Evolutionary conservation across 2,888 invertebrate genomes (phyloP).

Genomic region (Leucophenga montana): DNA sequence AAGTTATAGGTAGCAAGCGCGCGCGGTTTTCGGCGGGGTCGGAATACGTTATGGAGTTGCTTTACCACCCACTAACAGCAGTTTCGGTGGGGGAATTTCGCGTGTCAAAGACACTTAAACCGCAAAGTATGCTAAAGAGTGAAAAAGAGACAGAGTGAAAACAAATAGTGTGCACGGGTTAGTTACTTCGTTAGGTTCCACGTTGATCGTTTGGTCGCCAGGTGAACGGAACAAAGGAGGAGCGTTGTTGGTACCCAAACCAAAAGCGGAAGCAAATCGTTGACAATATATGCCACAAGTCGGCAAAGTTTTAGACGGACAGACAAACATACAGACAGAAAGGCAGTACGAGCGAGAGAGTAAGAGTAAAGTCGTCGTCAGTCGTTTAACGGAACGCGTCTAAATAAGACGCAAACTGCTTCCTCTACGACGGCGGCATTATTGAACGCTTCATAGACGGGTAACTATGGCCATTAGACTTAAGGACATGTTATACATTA

Average conservation of each 20-base stretch:
- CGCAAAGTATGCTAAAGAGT: slow-evolving; percentile 43
- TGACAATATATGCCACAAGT: slow-evolving; percentile 33
- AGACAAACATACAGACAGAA: slow-evolving; percentile 32
- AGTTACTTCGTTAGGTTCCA: slow-evolving; percentile 13
- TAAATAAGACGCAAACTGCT: background rate
- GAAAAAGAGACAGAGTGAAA: slow-evolving; percentile 4
- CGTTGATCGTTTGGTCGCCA: slow-evolving; percentile 53
- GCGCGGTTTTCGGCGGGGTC: slow-evolving; percentile 35
- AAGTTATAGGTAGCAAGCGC: slow-evolving; percentile 47
- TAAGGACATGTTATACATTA: background rate
- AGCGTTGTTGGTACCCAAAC: slow-evolving; percentile 44
- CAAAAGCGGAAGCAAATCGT: slow-evolving; percentile 40
- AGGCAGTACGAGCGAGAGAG: slow-evolving; percentile 8
- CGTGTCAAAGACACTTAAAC: slow-evolving; percentile 67
- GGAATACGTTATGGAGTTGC: background rate
- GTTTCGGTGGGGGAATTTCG: slow-evolving; percentile 52
- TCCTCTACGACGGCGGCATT: no score
- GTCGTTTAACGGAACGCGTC: background rate
- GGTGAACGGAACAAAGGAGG: slow-evolving; percentile 56
- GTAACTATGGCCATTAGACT: background rate
- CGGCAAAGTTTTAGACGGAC: slow-evolving; percentile 2
- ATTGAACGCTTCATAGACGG: background rate
- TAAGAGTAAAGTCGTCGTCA: background rate
- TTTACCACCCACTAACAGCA: slow-evolving; percentile 39
- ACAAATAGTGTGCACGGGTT: slow-evolving; percentile 21